Evolutionary conservation across 37 sponge, comb jelly and placozoan species (phyloP), one percentile per base, ranked within the genome.

Genomic region (Eunapius fragilis): DNA sequence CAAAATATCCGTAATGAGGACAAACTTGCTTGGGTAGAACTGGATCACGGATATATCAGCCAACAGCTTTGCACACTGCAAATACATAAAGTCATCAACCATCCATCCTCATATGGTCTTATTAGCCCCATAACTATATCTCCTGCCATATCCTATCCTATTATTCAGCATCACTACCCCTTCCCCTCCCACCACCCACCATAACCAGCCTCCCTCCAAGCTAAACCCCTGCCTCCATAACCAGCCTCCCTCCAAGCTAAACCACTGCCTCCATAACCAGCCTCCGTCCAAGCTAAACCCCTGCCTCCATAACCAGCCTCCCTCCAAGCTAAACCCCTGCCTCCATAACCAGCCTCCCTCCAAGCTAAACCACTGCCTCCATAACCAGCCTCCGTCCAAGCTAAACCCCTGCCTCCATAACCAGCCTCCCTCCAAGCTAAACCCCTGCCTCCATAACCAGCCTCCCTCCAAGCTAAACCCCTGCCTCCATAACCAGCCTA

Each of bases 1-100:
- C 88, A 98, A 84, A 11, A 98, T 97, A 70, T 96, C 99, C 0
- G 97, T 98, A 71, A 96, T 94, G 76, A 98, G 94, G 30, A 98
- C 99, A 92, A 98, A 98, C 88, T 98, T 98, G 94, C 96, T 97
- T 25, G 99, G 99, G 73, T 98, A 98, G 93, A 98, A 98, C 87
- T 95, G 95, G 19, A 97, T 91, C 30, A 96, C 97, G 50, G 89
- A 49, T 12, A 85, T 91, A 84, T 98, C 99, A 25, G 76, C 85
- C 32, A 98, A 88, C 69, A 98, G 85, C 90, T 98, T 98, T 25
- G 96, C 85, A 79, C 96, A 95, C 96, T 97, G 84, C 28, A 50
- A 34, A 22, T 34, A 2, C n/a, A 71, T 6, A 36, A 10, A 22
- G 75, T 74, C 31, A 22, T 6, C 26, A 41, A 9, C 6, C 3